Evolutionary conservation across 1,140 invertebrate genomes (phyloP).

Genomic region (Drosophila paulistorum): DNA sequence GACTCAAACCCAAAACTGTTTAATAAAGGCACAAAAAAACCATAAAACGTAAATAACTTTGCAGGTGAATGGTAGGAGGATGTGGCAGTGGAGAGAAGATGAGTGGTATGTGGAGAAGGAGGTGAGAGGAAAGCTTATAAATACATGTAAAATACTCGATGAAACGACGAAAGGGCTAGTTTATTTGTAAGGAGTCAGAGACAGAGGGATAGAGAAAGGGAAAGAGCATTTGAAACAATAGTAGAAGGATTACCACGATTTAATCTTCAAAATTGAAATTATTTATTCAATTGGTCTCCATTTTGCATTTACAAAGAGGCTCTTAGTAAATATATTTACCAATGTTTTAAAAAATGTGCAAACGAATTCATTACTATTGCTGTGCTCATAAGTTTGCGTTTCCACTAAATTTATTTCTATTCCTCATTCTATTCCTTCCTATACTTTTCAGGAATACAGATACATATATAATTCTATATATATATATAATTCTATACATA

Average conservation of each 20-base stretch:
- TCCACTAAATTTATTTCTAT: too few relatives aligned
- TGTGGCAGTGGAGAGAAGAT: background rate
- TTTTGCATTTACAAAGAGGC: too few relatives aligned
- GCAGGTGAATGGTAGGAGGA: background rate
- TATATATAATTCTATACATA: too few relatives aligned
- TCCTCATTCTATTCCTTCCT: too few relatives aligned
- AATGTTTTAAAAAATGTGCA: too few relatives aligned
- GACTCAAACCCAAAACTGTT: background rate
- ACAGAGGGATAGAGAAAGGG: slow-evolving; percentile 14
- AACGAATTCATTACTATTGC: too few relatives aligned
- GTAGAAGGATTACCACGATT: background rate
- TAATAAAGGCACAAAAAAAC: slow-evolving; percentile 6
- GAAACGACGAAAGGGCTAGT: background rate
- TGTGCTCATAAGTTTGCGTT: too few relatives aligned
- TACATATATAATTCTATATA: too few relatives aligned
- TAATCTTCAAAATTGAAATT: background rate
- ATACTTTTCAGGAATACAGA: too few relatives aligned
- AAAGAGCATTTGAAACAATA: background rate
- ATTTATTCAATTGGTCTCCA: background rate
- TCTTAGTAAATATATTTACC: too few relatives aligned
- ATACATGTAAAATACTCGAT: slow-evolving; percentile 32
- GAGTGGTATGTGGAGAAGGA: too few relatives aligned
- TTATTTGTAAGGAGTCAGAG: slow-evolving; percentile 7
- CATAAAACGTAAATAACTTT: slow-evolving; percentile 12
- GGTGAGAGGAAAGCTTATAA: slow-evolving; percentile 16